Conservation (phyloP, 2,888 invertebrate species). For the Galerucella pusilla region DNA sequence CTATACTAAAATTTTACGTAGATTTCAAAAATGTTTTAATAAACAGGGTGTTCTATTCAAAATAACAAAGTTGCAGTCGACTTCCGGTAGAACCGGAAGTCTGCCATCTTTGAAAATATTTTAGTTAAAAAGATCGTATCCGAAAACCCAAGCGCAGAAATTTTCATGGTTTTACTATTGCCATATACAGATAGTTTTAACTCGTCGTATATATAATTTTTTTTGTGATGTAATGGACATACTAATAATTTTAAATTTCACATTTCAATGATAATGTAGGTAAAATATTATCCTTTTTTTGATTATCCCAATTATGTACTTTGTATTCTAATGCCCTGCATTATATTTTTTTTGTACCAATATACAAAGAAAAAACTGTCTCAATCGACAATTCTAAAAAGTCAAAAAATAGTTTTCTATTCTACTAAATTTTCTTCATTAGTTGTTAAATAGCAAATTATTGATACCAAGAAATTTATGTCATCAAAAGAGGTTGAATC, state of each 20-base stretch:
- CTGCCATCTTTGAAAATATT: no score
- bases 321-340: slow-evolving; percentile 43
- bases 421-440: slow-evolving; percentile 41
- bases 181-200: no score
- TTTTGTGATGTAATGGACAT: background rate
- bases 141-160: no score
- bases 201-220: background rate
- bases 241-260: no score
- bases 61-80: no score
- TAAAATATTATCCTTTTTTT: slow-evolving; percentile 25
- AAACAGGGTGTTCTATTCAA: no score
- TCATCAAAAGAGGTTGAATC: no score
- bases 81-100: no score
- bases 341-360: slow-evolving; percentile 42
- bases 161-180: no score
- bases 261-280: background rate
- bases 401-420: slow-evolving; percentile 42
- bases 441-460: slow-evolving; percentile 39
- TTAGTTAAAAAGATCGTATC: no score
- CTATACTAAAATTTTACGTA: no score
- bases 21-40: no score
- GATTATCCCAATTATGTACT: slow-evolving; percentile 14
- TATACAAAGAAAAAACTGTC: slow-evolving; percentile 24
- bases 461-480: slow-evolving; percentile 32
- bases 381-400: slow-evolving; percentile 30